phyloP scores from a whole-genome alignment of 2,797 vertebrate species.

The Nasua narica region DNA sequence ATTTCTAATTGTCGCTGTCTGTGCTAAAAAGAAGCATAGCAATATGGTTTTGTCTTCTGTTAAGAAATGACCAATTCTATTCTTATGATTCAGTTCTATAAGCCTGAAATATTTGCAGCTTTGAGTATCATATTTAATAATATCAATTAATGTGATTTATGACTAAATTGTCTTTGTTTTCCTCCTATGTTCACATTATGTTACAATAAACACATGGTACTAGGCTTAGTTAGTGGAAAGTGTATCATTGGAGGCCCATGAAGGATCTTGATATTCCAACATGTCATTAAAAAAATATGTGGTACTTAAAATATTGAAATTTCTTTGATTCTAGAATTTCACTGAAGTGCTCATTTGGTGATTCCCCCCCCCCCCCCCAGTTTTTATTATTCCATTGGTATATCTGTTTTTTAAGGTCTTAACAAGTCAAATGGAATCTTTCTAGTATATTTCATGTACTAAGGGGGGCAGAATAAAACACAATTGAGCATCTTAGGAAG shows the following conservation, averaged over 20 bases:
- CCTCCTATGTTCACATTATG: neutral
- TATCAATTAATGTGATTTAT: slow-evolving; percentile 44
- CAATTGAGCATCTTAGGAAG: neutral
- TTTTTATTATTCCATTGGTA: neutral
- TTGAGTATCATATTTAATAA: slow-evolving; percentile 14
- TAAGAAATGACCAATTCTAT: slow-evolving; percentile 21
- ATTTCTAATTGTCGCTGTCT: neutral
- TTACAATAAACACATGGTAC: slow-evolving; percentile 4
- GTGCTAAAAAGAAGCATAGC: slow-evolving; percentile 1
- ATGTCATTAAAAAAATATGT: neutral
- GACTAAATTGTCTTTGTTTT: neutral
- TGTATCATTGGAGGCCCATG: neutral
- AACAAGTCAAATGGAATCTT: neutral
- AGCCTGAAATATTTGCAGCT: neutral
- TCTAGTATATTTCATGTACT: neutral
- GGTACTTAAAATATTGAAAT: slow-evolving; percentile 37
- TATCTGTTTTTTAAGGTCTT: neutral
- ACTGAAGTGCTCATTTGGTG: neutral
- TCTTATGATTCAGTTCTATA: slow-evolving; percentile 25
- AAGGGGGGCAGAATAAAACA: neutral
- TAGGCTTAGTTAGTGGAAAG: neutral
- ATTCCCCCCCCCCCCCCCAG: too few relatives aligned
- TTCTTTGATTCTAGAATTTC: neutral
- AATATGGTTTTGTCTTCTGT: neutral
- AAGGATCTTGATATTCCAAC: neutral